phyloP scores from a whole-genome alignment of 37 sponge, comb jelly and placozoan genomes.

The Cladorhizidae sp. region DNA sequence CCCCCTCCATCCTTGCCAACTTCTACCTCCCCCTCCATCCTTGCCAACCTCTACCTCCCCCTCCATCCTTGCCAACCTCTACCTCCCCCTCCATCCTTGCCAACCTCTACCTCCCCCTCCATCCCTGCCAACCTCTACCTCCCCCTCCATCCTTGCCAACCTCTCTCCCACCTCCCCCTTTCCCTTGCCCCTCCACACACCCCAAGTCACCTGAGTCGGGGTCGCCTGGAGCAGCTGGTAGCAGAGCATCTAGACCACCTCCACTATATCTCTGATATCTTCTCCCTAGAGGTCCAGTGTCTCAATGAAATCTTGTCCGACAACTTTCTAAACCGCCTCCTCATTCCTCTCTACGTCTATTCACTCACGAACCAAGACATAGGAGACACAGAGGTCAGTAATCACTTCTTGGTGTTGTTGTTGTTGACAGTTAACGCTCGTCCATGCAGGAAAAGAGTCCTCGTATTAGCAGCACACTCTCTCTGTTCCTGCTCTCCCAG shows the following conservation, averaged over 20 bases:
- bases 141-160: not conserved
- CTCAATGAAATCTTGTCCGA: conserved; percentile 75
- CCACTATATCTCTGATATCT: conserved; percentile 94
- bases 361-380: conserved; percentile 43
- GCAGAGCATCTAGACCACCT: conserved; percentile 96
- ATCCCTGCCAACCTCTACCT: not conserved
- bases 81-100: not conserved
- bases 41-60: too few species aligned
- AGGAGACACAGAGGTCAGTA: not conserved
- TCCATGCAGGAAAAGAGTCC: conserved; percentile 54
- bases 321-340: conserved; percentile 80
- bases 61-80: not conserved
- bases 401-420: not conserved
- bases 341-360: conserved; percentile 91
- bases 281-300: conserved; percentile 58
- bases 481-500: conserved; percentile 92
- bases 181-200: not conserved
- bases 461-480: conserved; percentile 66
- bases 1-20: too few species aligned
- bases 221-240: conserved; percentile 75
- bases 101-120: not conserved
- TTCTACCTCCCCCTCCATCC: too few species aligned
- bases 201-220: conserved; percentile 75
- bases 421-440: not conserved
- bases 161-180: conserved; percentile 7